These are phyloP conservation scores for Phyllostomus hastatus DNA, from an alignment of 2,113 vertebrate genomes.

Conservation along the genomic window DNA sequence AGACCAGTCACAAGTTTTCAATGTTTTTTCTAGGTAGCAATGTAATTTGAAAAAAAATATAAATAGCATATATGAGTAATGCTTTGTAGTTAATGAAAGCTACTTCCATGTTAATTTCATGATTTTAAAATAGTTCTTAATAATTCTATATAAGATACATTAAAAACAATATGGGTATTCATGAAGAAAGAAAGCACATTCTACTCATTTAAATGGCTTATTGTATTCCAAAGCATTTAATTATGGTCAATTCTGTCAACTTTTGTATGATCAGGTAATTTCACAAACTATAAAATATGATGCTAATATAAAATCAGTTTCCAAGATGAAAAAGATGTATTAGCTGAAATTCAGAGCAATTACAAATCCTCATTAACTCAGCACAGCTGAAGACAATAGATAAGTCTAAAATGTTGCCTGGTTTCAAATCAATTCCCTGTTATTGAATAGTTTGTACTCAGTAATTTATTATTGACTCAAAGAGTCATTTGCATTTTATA, in stretches of 20 bases:
- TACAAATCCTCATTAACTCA: constrained; percentile 86
- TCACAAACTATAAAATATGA: constrained; percentile 73
- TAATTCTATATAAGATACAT: constrained; percentile 1
- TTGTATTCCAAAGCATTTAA: constrained; percentile 39
- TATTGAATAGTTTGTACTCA: constrained; percentile 72
- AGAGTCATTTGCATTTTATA: constrained; percentile 70
- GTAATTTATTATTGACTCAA: constrained; percentile 74
- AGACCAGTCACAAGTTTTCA: not conserved
- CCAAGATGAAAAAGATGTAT: constrained; percentile 85
- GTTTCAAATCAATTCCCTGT: constrained; percentile 78
- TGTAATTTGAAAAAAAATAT: not conserved
- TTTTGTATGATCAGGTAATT: constrained; percentile 53
- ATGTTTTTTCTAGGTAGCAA: not conserved
- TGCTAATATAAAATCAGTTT: constrained; percentile 83
- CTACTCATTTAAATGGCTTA: not conserved
- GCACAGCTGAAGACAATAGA: constrained; percentile 88
- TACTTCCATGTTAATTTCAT: constrained; percentile 12
- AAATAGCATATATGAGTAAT: not conserved
- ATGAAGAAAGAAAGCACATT: constrained; percentile 27
- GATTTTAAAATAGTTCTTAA: constrained; percentile 26
- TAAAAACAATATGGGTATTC: not conserved
- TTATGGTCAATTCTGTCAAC: constrained; percentile 39
- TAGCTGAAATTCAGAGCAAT: constrained; percentile 89
- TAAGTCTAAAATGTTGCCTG: constrained; percentile 75
- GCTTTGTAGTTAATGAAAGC: not conserved